phyloP scores from a whole-genome alignment of 2,888 invertebrate species.

The Dusona sp. region DNA sequence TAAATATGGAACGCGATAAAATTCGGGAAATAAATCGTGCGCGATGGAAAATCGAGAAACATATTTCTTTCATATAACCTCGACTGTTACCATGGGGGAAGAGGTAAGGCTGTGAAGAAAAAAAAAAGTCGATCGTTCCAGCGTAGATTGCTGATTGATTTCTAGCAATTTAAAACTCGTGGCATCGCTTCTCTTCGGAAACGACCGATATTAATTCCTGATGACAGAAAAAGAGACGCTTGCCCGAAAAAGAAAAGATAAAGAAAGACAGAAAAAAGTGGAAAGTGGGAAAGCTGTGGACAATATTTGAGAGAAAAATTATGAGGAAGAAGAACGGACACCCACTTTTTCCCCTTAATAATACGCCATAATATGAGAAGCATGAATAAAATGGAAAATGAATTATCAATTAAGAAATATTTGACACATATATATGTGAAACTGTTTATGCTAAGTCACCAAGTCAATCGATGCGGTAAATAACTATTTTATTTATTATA shows the following conservation, averaged over 20 bases:
- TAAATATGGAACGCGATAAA: slow-evolving; percentile 23
- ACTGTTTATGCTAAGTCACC: neutral
- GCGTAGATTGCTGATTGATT: slow-evolving; percentile 63
- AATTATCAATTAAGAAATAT: slow-evolving; percentile 16
- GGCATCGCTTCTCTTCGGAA: slow-evolving; percentile 29
- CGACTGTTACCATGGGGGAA: neutral
- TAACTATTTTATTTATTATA: too few relatives aligned
- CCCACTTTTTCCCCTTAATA: neutral
- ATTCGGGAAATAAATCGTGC: slow-evolving; percentile 43
- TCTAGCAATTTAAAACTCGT: slow-evolving; percentile 57
- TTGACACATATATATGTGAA: slow-evolving; percentile 28
- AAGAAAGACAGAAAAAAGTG: slow-evolving; percentile 56
- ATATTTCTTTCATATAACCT: slow-evolving; percentile 35
- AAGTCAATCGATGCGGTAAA: neutral
- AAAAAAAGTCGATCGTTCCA: slow-evolving; percentile 42
- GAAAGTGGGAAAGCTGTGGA: neutral
- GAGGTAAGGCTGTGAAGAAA: neutral
- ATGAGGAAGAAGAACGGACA: slow-evolving; percentile 42
- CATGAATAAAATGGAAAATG: slow-evolving; percentile 38
- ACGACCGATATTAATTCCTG: slow-evolving; percentile 63
- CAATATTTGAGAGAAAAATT: slow-evolving; percentile 37
- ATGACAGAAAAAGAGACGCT: slow-evolving; percentile 50
- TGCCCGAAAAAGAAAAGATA: slow-evolving; percentile 26
- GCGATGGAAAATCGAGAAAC: slow-evolving; percentile 53
- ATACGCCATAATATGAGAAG: neutral